Evolutionary conservation across 2,797 vertebrate genomes (phyloP).

Genomic region (Melanotaenia maccullochi): DNA sequence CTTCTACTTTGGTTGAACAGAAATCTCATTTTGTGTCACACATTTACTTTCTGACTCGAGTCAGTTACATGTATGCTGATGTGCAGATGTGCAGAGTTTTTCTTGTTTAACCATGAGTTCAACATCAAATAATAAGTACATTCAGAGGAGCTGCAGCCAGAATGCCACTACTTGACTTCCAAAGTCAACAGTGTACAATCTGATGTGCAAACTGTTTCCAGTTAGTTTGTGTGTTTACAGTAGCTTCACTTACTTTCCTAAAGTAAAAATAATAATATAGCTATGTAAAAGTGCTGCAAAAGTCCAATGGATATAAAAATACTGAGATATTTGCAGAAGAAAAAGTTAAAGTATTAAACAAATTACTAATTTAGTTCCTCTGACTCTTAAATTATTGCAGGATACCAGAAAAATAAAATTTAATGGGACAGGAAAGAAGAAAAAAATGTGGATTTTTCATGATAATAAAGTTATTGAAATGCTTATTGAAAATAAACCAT

Average conservation of each 20-base stretch:
- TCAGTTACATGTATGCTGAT: constrained; percentile 18
- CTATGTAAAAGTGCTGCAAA: not conserved
- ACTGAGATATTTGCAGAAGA: not conserved
- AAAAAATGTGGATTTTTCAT: not conserved
- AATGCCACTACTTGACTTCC: not conserved
- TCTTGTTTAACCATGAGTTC: constrained; percentile 30
- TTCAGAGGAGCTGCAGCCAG: constrained; percentile 14
- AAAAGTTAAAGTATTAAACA: not conserved
- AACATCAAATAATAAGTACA: constrained; percentile 7
- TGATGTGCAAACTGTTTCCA: constrained; percentile 3
- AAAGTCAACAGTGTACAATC: constrained; percentile 7
- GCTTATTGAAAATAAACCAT: not conserved
- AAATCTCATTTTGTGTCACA: constrained; percentile 64
- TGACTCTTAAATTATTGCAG: not conserved
- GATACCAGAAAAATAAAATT: not conserved
- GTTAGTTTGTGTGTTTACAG: not conserved
- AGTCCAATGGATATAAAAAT: not conserved
- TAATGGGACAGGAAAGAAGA: not conserved
- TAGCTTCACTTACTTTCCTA: not conserved
- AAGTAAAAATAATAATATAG: not conserved
- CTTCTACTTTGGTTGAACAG: constrained; percentile 43
- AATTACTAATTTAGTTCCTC: not conserved
- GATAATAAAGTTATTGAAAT: not conserved
- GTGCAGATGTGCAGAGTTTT: constrained; percentile 19
- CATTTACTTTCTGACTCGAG: constrained; percentile 52